These are phyloP conservation scores for Ditylenchus weischeri DNA, from an alignment of 2,888 invertebrate genomes.

Conservation along the genomic window DNA sequence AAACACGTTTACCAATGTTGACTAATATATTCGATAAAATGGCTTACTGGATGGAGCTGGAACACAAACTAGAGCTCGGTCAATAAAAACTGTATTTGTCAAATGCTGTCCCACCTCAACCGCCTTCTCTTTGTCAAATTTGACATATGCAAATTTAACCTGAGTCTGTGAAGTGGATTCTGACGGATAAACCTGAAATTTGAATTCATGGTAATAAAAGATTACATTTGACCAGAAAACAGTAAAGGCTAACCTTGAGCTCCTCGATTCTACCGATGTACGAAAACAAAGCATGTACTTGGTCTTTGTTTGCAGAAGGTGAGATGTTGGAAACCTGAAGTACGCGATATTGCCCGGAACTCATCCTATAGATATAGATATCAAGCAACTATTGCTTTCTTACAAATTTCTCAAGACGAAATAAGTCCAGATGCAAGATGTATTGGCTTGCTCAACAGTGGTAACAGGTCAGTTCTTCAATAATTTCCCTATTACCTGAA, in stretches of 20 bases:
- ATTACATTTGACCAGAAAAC: too few species aligned
- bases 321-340: slow-evolving; percentile 57
- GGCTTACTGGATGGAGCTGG: slow-evolving; percentile 67
- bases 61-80: slow-evolving; percentile 89
- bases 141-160: slow-evolving; percentile 84
- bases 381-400: neutral
- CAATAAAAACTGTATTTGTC: slow-evolving; percentile 97
- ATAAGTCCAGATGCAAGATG: too few species aligned
- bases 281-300: slow-evolving; percentile 53
- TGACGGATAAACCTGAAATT: slow-evolving; percentile 52
- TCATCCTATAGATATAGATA: slow-evolving; percentile 8
- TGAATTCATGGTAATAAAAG: neutral
- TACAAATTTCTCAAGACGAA: too few species aligned
- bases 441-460: too few species aligned
- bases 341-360: slow-evolving; percentile 33
- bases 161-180: slow-evolving; percentile 41
- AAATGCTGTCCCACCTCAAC: slow-evolving; percentile 95
- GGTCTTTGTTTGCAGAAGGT: slow-evolving; percentile 50
- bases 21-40: slow-evolving; percentile 12
- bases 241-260: slow-evolving; percentile 41
- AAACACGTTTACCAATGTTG: slow-evolving; percentile 10
- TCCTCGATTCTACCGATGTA: slow-evolving; percentile 56
- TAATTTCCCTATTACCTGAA: too few species aligned
- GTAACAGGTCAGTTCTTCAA: too few species aligned
- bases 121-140: slow-evolving; percentile 81